Evolutionary conservation across 1,140 invertebrate species (phyloP).

Genomic region (Micrasema longulum): DNA sequence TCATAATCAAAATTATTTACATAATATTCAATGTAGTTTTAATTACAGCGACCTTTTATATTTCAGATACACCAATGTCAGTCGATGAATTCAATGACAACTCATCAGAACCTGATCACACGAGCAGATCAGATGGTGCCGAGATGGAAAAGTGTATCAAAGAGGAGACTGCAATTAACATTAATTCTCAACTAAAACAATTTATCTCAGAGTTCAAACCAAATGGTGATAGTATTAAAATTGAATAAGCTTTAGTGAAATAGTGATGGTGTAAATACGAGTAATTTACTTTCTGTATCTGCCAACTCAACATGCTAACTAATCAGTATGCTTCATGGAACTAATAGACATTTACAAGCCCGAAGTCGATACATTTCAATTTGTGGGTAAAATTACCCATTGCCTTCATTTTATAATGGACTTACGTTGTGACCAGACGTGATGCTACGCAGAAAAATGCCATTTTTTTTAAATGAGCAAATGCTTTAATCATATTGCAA

Average conservation of each 20-base stretch:
- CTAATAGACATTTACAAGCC: too few species aligned
- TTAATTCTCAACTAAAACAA: constrained; percentile 36
- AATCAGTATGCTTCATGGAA: too few species aligned
- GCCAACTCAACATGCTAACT: too few species aligned
- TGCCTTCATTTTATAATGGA: too few species aligned
- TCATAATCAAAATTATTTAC: not conserved
- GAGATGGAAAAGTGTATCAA: not conserved
- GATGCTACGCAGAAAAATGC: too few species aligned
- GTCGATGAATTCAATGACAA: constrained; percentile 51
- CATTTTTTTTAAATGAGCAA: too few species aligned
- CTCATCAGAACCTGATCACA: constrained; percentile 45
- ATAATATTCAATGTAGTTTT: not conserved
- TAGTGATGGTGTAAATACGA: too few species aligned
- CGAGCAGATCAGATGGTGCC: constrained; percentile 11
- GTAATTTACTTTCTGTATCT: too few species aligned
- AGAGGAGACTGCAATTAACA: constrained; percentile 3
- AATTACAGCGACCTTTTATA: not conserved
- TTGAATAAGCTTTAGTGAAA: constrained; percentile 14
- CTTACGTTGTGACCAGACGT: too few species aligned
- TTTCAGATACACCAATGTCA: constrained; percentile 51
- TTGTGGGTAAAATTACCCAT: too few species aligned
- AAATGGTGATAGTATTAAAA: constrained; percentile 27
- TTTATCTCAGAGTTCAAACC: constrained; percentile 39
- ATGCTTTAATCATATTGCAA: too few species aligned
- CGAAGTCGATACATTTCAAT: too few species aligned